Percentiles rank a stretch among this genome's conserved stretches.
These are phyloP conservation scores for Polypedilum pembai DNA, from an alignment of 1,140 invertebrate genomes.

Conservation along the genomic window DNA sequence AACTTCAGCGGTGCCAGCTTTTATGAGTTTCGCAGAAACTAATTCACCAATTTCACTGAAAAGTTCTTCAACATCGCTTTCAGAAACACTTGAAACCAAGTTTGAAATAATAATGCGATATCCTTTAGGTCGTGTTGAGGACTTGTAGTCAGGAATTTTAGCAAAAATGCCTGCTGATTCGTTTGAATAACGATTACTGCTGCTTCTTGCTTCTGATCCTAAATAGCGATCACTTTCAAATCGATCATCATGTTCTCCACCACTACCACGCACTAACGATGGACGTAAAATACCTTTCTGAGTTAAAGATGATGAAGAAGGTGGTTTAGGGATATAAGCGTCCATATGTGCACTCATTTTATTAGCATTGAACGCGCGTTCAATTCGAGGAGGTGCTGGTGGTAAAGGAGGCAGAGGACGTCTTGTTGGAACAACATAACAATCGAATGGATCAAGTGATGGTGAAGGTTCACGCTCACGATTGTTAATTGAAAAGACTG, in stretches of 20 bases:
- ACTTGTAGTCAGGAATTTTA: slow-evolving; percentile 45
- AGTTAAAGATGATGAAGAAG: neutral
- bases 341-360: slow-evolving; percentile 21
- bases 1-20: slow-evolving; percentile 80
- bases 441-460: slow-evolving; percentile 37
- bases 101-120: slow-evolving; percentile 81
- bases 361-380: neutral
- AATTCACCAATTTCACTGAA: slow-evolving; percentile 88
- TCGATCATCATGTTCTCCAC: slow-evolving; percentile 22
- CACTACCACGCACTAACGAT: too few species aligned
- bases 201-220: slow-evolving; percentile 29
- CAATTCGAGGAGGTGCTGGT: neutral
- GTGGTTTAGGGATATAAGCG: slow-evolving; percentile 23
- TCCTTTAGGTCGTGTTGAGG: slow-evolving; percentile 48
- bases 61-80: slow-evolving; percentile 85
- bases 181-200: slow-evolving; percentile 40
- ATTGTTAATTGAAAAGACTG: neutral
- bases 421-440: slow-evolving; percentile 36
- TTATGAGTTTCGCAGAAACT: slow-evolving; percentile 71
- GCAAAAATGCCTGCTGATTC: slow-evolving; percentile 47
- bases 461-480: neutral
- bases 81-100: slow-evolving; percentile 73
- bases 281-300: slow-evolving; percentile 33
- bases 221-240: slow-evolving; percentile 9
- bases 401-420: slow-evolving; percentile 32